phyloP scores from a whole-genome alignment of 2,888 invertebrate genomes.

The Ectropis crepuscularia region DNA sequence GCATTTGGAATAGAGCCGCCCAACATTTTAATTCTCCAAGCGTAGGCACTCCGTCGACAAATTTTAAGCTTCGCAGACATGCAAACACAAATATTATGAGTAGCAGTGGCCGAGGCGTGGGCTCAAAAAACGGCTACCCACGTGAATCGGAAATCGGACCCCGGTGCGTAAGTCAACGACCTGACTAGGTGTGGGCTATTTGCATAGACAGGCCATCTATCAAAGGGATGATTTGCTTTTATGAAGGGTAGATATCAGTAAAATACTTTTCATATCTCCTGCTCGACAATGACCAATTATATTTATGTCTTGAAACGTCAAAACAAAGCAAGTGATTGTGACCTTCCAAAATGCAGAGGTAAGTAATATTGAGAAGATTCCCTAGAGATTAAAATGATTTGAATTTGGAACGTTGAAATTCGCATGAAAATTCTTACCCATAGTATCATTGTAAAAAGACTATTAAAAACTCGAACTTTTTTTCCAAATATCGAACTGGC shows the following conservation, averaged over 20 bases:
- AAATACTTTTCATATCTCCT: no score
- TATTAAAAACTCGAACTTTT: no score
- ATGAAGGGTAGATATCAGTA: slow-evolving; percentile 23
- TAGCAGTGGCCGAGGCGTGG: slow-evolving; percentile 45
- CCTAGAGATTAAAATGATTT: neutral
- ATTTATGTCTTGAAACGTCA: no score
- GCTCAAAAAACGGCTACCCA: slow-evolving; percentile 49
- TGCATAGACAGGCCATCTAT: slow-evolving; percentile 45
- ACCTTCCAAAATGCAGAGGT: no score
- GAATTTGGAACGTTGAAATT: no score
- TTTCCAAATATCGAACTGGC: no score
- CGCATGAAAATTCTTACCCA: no score
- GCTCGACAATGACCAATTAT: no score
- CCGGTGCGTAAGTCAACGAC: slow-evolving; percentile 49
- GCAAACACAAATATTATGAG: slow-evolving; percentile 42
- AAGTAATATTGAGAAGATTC: no score
- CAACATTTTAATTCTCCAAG: slow-evolving; percentile 22
- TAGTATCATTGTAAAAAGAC: no score
- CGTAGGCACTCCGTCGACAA: slow-evolving; percentile 41
- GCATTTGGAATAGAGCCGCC: slow-evolving; percentile 2
- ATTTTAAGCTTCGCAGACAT: slow-evolving; percentile 19
- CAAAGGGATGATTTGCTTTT: slow-evolving; percentile 41
- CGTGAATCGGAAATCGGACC: slow-evolving; percentile 44
- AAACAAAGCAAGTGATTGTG: no score
- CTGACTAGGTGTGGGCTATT: slow-evolving; percentile 50